Conservation (phyloP, 2,888 invertebrate genomes). For the Meliscaeva auricollis region DNA sequence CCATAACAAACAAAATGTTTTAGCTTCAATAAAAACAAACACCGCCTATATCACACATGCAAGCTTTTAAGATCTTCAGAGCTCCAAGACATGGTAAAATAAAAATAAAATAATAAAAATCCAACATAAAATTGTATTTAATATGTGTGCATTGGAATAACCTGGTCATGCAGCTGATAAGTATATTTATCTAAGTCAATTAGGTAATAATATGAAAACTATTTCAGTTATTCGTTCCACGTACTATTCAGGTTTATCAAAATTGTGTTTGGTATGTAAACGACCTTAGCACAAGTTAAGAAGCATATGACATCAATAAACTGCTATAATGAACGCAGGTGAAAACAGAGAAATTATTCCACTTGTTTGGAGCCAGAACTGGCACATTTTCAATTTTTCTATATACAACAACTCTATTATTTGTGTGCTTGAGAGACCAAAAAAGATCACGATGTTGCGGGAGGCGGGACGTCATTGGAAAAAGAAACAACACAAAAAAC, state of each 20-base stretch:
- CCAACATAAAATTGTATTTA: not conserved
- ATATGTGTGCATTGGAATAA: not conserved
- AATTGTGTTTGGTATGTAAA: not conserved
- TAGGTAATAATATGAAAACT: not conserved
- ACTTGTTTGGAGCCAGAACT: not conserved
- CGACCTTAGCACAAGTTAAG: conserved; percentile 25
- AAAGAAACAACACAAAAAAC: not conserved
- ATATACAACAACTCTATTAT: not conserved
- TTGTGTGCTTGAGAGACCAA: not conserved
- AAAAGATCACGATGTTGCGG: conserved; percentile 2
- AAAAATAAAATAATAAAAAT: not conserved
- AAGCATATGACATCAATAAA: conserved; percentile 16
- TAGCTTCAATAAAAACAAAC: conserved; percentile 3
- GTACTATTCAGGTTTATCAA: not conserved
- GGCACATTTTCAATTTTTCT: conserved; percentile 21
- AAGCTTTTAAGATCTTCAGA: not conserved
- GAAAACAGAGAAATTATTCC: conserved; percentile 33
- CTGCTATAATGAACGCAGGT: not conserved
- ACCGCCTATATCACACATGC: not conserved
- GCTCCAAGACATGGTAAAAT: not conserved
- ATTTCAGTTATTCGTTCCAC: not conserved
- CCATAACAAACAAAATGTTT: not conserved
- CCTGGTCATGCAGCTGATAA: conserved; percentile 6
- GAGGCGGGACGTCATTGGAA: not conserved
- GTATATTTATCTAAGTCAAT: not conserved